These are phyloP conservation scores for Cephonodes hylas DNA, from an alignment of 2,888 invertebrate genomes.

Conservation along the genomic window DNA sequence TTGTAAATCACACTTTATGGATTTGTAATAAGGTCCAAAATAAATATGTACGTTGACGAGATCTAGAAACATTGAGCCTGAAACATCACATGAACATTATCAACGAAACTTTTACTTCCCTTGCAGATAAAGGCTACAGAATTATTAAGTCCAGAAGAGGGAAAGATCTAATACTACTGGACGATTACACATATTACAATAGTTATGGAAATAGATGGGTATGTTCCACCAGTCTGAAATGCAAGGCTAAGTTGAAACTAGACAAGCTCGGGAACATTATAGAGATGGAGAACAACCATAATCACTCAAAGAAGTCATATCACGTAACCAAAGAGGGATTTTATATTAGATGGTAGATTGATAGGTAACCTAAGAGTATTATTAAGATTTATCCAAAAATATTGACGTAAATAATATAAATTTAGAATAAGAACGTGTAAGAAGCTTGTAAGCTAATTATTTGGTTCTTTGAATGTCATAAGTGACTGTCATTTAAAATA, in stretches of 20 bases:
- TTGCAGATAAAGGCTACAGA: background rate
- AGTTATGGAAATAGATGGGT: background rate
- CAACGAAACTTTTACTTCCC: background rate
- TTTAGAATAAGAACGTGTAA: too few species aligned
- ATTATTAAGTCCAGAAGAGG: background rate
- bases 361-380: background rate
- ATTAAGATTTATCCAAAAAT: too few species aligned
- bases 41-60: too few species aligned
- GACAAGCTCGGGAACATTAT: background rate
- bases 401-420: too few species aligned
- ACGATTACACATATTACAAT: background rate
- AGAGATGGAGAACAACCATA: background rate
- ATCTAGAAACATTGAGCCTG: too few species aligned
- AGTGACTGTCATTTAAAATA: too few species aligned
- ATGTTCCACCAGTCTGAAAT: background rate
- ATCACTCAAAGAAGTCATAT: background rate
- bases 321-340: background rate
- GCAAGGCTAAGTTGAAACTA: background rate
- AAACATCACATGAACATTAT: too few species aligned
- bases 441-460: too few species aligned
- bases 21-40: too few species aligned
- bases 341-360: background rate
- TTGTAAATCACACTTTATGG: too few species aligned
- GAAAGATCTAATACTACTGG: background rate
- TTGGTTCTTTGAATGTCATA: too few species aligned